Base-by-base conservation (phyloP, 2,888 invertebrate genomes). In the Embidobia sp. region DNA sequence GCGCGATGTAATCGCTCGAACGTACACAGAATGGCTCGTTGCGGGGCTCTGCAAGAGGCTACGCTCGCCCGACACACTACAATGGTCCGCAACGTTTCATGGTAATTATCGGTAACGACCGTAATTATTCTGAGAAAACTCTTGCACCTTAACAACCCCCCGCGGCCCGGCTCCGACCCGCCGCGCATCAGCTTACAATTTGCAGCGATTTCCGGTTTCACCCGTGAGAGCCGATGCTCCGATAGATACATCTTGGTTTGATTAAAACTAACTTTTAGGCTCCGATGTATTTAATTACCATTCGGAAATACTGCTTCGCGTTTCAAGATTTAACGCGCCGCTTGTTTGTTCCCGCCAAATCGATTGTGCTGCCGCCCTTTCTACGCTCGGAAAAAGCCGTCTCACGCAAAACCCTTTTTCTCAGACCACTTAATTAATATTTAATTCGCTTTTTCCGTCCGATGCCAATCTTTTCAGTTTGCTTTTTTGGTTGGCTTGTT, bases 51-150 rank as follows among this genome's bases (percentile, higher is more conserved):
- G 46, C 46, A 59, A 61, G 64, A 64, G 70, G 42, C 70, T 70
- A 59, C 72, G 59, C 59, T 76, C 67, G 51, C 72, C 44, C 72
- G 77, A 77, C 72, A 51, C 63, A 67, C 77, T 77, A 78, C 77
- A 77, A 80, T 77, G 76, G 77, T 77, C 66, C 75, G 75, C 77
- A 78, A 77, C 79, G 82, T 81, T 83, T 82, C 80, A 80, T 81
- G 85, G 85, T 86, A 86, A 87, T 86, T 87, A 86, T 87, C 83
- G 84, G 81, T 86, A 86, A 86, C 84, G 85, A 85, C 82, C 81
- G 82, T 82, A 84, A 86, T 86, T 85, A 85, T 83, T 85, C 84
- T 84, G 59, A 78, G 84, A 82, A 83, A 84, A 84, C 77, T 80
- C 80, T 70, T 59, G 69, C 77, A 67, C 77, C 75, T 66, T 72